These are phyloP conservation scores for Scortum barcoo DNA, from an alignment of 2,113 vertebrate genomes.

Conservation along the genomic window DNA sequence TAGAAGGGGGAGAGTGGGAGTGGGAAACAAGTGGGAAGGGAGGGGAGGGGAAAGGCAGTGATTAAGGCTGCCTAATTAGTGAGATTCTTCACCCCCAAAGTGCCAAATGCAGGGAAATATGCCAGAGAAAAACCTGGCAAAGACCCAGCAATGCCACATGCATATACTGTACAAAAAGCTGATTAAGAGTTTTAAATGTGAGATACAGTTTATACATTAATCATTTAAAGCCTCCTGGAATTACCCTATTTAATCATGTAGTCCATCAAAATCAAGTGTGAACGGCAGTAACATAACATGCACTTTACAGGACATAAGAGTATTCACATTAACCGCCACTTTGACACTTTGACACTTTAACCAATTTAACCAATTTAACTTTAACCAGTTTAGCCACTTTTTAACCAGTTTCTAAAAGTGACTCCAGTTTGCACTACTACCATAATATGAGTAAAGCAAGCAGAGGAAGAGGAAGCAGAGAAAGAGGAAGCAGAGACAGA, in stretches of 20 bases:
- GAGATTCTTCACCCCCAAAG: slow-evolving; percentile 60
- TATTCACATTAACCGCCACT: no score
- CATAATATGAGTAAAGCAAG: no score
- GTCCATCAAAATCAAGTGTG: background rate
- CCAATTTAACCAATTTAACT: no score
- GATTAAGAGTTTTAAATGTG: slow-evolving; percentile 27
- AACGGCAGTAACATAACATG: no score
- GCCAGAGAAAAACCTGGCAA: slow-evolving; percentile 28
- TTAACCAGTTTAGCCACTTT: no score
- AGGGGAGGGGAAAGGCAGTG: slow-evolving; percentile 54
- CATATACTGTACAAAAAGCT: slow-evolving; percentile 27
- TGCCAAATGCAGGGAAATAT: slow-evolving; percentile 41
- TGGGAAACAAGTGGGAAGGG: slow-evolving; percentile 50
- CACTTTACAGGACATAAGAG: no score
- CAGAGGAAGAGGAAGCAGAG: no score
- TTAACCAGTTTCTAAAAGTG: no score
- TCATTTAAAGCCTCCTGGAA: slow-evolving; percentile 11
- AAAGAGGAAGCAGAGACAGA: no score
- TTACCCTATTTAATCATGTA: slow-evolving; percentile 8
- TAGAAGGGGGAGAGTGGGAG: slow-evolving; percentile 20
- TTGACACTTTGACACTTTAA: no score
- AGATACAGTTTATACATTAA: slow-evolving; percentile 20
- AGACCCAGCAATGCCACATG: slow-evolving; percentile 30
- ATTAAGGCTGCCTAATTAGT: slow-evolving; percentile 78
- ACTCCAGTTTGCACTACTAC: no score